A percentile compares a stretch with the other conserved stretches of the same genome.
Evolutionary conservation across 2,888 invertebrate genomes (phyloP).

Genomic region (Chymomyza amoena): DNA sequence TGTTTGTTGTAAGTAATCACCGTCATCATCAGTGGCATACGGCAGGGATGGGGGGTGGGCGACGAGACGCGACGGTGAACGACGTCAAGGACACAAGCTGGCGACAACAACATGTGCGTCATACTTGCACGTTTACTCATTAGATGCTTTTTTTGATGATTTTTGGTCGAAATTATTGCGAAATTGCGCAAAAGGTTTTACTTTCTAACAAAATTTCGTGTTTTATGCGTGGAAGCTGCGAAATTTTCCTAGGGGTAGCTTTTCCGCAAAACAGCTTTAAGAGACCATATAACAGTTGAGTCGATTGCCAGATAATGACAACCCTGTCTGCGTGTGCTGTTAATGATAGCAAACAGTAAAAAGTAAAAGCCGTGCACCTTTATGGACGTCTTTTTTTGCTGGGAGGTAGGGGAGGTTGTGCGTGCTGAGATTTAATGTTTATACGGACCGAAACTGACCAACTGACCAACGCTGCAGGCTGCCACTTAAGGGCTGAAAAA

Average conservation of each 20-base stretch:
- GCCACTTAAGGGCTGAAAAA: slow-evolving; percentile 42
- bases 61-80: slow-evolving; percentile 10
- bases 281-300: slow-evolving; percentile 19
- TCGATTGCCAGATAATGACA: slow-evolving; percentile 11
- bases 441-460: slow-evolving; percentile 25
- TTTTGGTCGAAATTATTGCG: slow-evolving; percentile 57
- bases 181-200: slow-evolving; percentile 39
- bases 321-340: slow-evolving; percentile 8
- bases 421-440: slow-evolving; percentile 69
- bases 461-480: slow-evolving; percentile 13
- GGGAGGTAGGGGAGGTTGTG: slow-evolving; percentile 12
- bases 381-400: slow-evolving; percentile 43
- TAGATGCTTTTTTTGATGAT: slow-evolving; percentile 45
- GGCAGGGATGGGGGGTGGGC: neutral
- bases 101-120: slow-evolving; percentile 64
- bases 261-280: slow-evolving; percentile 9
- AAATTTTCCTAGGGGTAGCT: neutral
- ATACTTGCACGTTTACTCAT: slow-evolving; percentile 69
- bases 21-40: slow-evolving; percentile 32
- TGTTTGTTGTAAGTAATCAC: slow-evolving; percentile 24
- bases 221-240: slow-evolving; percentile 24
- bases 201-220: too few relatives aligned
- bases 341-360: slow-evolving; percentile 49
- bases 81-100: slow-evolving; percentile 62
- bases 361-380: slow-evolving; percentile 58